Evolutionary conservation across 2,113 vertebrate species (phyloP).

Genomic region (Psilopsiagon aymara): DNA sequence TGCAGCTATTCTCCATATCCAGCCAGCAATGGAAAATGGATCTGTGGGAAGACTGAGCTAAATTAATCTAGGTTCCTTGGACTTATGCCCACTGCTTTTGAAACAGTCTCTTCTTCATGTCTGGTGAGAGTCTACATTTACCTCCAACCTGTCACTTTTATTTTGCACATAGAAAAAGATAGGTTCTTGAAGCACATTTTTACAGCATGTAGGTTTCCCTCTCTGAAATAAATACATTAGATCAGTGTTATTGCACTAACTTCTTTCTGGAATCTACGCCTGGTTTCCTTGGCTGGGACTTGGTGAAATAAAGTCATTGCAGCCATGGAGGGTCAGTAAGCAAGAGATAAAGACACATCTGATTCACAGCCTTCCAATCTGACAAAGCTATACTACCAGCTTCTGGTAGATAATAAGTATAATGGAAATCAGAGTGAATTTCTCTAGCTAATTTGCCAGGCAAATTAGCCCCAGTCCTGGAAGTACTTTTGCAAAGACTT

Average conservation of each 20-base stretch:
- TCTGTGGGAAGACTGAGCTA: not conserved
- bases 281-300: not conserved
- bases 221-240: not conserved
- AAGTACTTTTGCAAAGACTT: not conserved
- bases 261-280: not conserved
- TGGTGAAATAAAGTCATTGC: not conserved
- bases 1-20: not conserved
- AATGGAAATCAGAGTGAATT: not conserved
- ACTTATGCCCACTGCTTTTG: not conserved
- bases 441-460: not conserved
- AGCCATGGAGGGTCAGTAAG: not conserved
- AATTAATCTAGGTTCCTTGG: not conserved
- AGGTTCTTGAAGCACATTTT: not conserved
- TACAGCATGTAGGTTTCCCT: not conserved
- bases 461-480: not conserved
- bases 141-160: not conserved
- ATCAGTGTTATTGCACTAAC: not conserved
- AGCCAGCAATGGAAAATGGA: not conserved
- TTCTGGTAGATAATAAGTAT: not conserved
- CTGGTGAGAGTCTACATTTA: not conserved
- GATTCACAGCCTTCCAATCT: not conserved
- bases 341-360: not conserved
- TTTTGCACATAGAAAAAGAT: not conserved
- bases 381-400: not conserved
- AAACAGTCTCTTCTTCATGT: not conserved